Conservation (phyloP, 2,797 vertebrate species). For the Ibycter americanus region DNA sequence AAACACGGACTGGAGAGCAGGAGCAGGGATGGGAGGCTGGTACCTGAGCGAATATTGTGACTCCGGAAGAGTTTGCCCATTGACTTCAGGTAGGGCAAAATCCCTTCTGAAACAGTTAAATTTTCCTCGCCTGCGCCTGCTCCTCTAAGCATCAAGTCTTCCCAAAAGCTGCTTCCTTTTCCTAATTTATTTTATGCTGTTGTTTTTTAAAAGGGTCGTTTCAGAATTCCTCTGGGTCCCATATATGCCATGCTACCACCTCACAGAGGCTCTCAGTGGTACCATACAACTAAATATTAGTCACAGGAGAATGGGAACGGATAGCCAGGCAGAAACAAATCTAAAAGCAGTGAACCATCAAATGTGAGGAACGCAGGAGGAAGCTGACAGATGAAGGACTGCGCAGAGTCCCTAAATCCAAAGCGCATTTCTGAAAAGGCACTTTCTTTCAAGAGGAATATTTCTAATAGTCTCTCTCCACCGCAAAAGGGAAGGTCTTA, state of each 20-base stretch:
- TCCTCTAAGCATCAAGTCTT: not conserved
- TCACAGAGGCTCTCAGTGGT: conserved; percentile 16
- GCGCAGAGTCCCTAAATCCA: conserved; percentile 41
- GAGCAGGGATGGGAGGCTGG: not conserved
- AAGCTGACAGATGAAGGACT: conserved; percentile 58
- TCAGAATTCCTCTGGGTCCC: conserved; percentile 29
- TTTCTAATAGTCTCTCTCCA: not conserved
- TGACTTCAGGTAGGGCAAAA: not conserved
- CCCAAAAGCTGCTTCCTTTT: not conserved
- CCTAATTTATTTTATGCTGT: conserved; percentile 28
- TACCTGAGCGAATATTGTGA: not conserved
- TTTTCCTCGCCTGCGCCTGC: fast-evolving
- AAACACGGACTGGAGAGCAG: not conserved
- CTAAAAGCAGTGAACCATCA: conserved; percentile 49
- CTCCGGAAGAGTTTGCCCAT: not conserved
- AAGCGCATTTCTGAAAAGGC: conserved; percentile 1
- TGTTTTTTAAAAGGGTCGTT: conserved; percentile 11
- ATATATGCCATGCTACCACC: not conserved
- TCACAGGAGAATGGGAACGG: not conserved
- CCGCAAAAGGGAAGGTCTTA: not conserved
- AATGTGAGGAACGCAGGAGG: not conserved
- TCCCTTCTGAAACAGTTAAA: not conserved
- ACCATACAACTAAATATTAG: not conserved
- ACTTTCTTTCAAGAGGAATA: not conserved
- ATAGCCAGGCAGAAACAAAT: conserved; percentile 53